These are phyloP conservation scores for Zeus faber DNA, from an alignment of 2,113 vertebrate species.

Conservation along the genomic window DNA sequence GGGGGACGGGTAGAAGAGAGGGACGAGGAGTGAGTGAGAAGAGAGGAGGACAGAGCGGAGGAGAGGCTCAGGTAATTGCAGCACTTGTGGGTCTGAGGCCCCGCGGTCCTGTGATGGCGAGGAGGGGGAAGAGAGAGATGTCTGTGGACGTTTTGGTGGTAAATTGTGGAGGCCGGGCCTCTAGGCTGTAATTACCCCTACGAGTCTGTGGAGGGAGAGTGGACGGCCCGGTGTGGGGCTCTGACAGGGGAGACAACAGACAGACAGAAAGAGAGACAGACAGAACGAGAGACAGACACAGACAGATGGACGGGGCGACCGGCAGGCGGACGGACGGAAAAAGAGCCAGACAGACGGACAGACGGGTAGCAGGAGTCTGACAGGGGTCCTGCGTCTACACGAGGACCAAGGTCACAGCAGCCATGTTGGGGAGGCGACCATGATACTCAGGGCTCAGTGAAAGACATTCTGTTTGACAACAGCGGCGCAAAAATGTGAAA, in stretches of 20 bases:
- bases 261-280: background rate
- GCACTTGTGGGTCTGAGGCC: conserved; percentile 75
- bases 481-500: background rate
- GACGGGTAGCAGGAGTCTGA: background rate
- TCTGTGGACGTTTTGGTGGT: conserved; percentile 67
- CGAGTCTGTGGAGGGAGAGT: conserved; percentile 66
- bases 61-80: conserved; percentile 76
- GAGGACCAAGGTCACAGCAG: no score
- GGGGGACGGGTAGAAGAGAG: conserved; percentile 14
- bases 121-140: conserved; percentile 68
- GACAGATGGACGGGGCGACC: background rate
- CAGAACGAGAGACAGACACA: background rate
- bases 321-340: background rate
- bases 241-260: conserved; percentile 22
- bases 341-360: background rate
- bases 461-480: no score
- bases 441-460: no score
- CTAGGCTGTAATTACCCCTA: conserved; percentile 73
- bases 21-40: conserved; percentile 19
- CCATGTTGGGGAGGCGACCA: no score
- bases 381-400: no score
- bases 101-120: conserved; percentile 72
- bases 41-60: conserved; percentile 53
- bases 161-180: conserved; percentile 71
- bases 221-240: conserved; percentile 55